These are phyloP conservation scores for Cheilinus undulatus DNA, from an alignment of 2,113 vertebrate genomes.

Conservation along the genomic window DNA sequence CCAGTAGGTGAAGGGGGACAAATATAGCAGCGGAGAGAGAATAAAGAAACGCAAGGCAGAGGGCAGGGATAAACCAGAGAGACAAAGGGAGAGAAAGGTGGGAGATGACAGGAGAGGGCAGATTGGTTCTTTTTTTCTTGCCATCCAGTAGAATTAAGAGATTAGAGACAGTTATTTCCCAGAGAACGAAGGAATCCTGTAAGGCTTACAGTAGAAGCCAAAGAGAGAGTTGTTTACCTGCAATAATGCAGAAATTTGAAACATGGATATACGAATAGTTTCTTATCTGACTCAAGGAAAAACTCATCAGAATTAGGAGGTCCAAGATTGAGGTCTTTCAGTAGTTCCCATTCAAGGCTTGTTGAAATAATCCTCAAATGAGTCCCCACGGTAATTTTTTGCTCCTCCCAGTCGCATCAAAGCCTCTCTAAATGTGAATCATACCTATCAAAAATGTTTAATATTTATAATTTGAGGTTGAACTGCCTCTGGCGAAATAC, in stretches of 20 bases:
- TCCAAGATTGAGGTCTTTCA: too few relatives aligned
- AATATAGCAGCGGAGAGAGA: slow-evolving; percentile 19
- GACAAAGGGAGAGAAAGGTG: slow-evolving; percentile 24
- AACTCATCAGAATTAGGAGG: too few relatives aligned
- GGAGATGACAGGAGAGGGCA: slow-evolving; percentile 16
- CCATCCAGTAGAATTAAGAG: slow-evolving; percentile 57
- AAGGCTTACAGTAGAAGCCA: slow-evolving; percentile 21
- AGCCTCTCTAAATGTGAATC: too few relatives aligned
- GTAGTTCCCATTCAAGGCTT: too few relatives aligned
- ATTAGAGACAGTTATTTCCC: slow-evolving; percentile 53
- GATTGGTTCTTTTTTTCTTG: slow-evolving; percentile 35
- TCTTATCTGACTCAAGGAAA: too few relatives aligned
- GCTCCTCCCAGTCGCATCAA: too few relatives aligned
- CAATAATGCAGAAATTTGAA: slow-evolving; percentile 16
- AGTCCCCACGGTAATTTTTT: too few relatives aligned
- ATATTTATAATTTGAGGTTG: too few relatives aligned
- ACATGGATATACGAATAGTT: too few relatives aligned
- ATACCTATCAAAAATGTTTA: too few relatives aligned
- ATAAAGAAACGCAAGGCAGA: slow-evolving; percentile 29
- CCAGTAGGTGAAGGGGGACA: slow-evolving; percentile 34
- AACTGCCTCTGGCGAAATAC: too few relatives aligned
- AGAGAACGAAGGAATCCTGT: slow-evolving; percentile 35
- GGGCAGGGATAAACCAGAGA: slow-evolving; percentile 30
- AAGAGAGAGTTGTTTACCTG: slow-evolving; percentile 31
- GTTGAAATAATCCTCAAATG: too few relatives aligned